Base-by-base conservation (phyloP, 2,797 vertebrate species). In the Anolis apletophallus region DNA sequence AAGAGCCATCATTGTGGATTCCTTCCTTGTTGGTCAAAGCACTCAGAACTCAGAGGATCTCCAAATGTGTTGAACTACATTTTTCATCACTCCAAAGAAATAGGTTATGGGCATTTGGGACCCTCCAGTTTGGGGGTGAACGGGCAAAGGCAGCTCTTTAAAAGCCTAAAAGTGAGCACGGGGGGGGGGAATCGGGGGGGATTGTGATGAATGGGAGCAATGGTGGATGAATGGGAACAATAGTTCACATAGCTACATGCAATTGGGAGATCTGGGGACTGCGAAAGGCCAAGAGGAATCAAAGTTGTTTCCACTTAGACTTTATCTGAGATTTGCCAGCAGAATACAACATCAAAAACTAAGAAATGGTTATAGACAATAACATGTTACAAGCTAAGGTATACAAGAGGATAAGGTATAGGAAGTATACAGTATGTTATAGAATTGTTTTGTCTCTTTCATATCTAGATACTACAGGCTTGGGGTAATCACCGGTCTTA, bases 161-260 rank as follows among this genome's bases (percentile, higher is more conserved):
- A 11, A 50, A 54, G 50, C 26, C 26, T 75, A 17, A 17, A 59
- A 46, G 26, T n/a, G 34, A 61, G 5, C 14, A 46, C 40, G 29
- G 29, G 5, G 13, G 2, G 29, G 23, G 61, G 16, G 67, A 11
- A 14, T 40, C 2, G 40, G 40, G 40, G 40, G 40, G 40, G 7
- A 68, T 68, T 10, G 61, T 67, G 46, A 46, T 46, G 46, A 46
- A 46, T 46, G 46, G 46, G 46, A 46, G 46, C 46, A 46, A 46
- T 46, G 46, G 2, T 40, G 46, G 12, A 3, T 10, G 17, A 57
- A 17, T 14, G 14, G 67, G 59, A 82, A 26, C 0, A 0, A 0
- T 59, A 61, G 83, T 46, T 86, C 74, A 57, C 83, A 77, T 0
- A 0, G 34, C 59, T 17, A 69, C 3, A 0, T 0, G 1, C 29